Percentiles rank a stretch among this genome's conserved stretches.
Conservation (phyloP, 35 echinoderm and acorn worm genomes). For the Apostichopus parvimensis region DNA sequence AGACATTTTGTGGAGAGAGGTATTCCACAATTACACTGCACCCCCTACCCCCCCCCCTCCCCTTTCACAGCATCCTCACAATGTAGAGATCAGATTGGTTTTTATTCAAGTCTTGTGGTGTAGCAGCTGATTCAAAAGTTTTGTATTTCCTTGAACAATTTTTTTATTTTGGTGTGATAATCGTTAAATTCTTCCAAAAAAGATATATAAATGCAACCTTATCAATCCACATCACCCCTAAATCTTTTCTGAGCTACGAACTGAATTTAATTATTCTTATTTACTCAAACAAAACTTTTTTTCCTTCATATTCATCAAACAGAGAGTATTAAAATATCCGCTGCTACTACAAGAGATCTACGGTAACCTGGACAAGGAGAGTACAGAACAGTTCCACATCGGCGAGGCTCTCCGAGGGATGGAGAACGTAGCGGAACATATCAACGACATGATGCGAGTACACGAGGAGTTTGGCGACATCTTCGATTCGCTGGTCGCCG, state of each 20-base stretch:
- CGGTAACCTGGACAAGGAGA: conserved; percentile 77
- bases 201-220: not conserved
- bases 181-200: not conserved
- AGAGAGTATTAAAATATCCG: conserved; percentile 98
- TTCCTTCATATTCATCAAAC: not conserved
- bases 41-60: no score
- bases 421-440: conserved; percentile 92
- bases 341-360: conserved; percentile 78
- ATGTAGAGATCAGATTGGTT: no score
- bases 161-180: not conserved
- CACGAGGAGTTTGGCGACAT: conserved; percentile 95
- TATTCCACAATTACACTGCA: not conserved
- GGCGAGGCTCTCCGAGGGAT: conserved; percentile 83
- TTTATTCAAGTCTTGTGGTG: not conserved
- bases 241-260: not conserved
- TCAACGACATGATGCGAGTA: conserved; percentile 99
- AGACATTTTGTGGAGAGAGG: no score
- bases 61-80: not conserved
- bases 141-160: no score
- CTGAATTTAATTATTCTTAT: not conserved
- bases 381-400: conserved; percentile 87
- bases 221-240: not conserved
- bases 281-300: not conserved
- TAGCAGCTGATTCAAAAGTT: no score
- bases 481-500: conserved; percentile 83